Conservation (phyloP, 23 tunicate genomes). For the Styela clava region DNA sequence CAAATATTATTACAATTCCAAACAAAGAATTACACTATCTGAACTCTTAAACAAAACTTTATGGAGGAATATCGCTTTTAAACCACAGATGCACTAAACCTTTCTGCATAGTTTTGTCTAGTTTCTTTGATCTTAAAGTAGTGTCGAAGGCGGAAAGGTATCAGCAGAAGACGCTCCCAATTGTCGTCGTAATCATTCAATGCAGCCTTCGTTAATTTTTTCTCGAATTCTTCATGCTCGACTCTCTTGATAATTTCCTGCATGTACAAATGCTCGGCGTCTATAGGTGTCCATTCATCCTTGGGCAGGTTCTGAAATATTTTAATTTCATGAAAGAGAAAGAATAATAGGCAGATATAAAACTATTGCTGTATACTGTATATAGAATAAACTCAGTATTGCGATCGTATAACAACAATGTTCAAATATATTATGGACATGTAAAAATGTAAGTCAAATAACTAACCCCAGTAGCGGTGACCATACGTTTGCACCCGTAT, state of each 20-base stretch:
- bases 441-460: too few relatives aligned
- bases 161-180: constrained; percentile 38
- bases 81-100: constrained; percentile 21
- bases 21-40: background rate
- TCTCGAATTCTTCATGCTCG: constrained; percentile 36
- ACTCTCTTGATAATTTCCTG: constrained; percentile 26
- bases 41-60: background rate
- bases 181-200: constrained; percentile 47
- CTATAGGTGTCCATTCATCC: constrained; percentile 89
- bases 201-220: constrained; percentile 62
- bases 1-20: background rate
- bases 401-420: background rate
- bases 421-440: background rate
- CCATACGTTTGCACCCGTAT: too few relatives aligned
- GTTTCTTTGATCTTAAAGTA: constrained; percentile 37
- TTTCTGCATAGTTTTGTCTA: constrained; percentile 10
- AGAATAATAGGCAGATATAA: background rate
- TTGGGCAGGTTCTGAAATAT: constrained; percentile 48
- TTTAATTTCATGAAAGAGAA: background rate
- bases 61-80: background rate
- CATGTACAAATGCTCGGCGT: constrained; percentile 71
- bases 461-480: too few relatives aligned
- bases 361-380: background rate
- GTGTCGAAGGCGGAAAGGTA: constrained; percentile 47
- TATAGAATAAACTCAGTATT: background rate